Evolutionary conservation across 2,113 vertebrate genomes (phyloP), one percentile per base, ranked within the genome.

Genomic region (Brachionichthys hirsutus): DNA sequence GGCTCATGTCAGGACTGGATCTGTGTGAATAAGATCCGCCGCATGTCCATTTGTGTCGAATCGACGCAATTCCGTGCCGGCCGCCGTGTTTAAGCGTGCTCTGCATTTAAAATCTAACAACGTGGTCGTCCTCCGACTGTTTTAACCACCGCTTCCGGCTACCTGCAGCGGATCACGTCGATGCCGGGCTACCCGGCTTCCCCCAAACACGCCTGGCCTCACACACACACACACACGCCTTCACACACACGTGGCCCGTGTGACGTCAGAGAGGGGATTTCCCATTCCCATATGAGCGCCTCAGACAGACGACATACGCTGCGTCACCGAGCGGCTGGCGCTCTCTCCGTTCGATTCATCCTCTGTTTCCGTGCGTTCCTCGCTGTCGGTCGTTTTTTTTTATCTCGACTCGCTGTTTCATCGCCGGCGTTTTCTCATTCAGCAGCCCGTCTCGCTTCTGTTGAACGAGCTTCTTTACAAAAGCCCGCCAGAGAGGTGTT

Each of bases 191-290:
- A 67, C 81, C 74, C 74, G 38, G 62, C 77, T 73, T 19, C 47
- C 43, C 17, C 47, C 51, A 50, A 62, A 80, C 80, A 66, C 75
- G 36, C 68, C 75, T 66, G 42, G 22, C 22, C 73, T 80, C 74
- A 78, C 73, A 60, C 70, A 58, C 56, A 55, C 58, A 22, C 45
- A 51, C 30, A 24, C 51, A 54, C 62, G 40, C 51, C 57, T 70
- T 60, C 75, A 64, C 71, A 49, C 64, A 63, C 88, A 89, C 84
- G 84, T 87, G 85, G 80, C 60, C 70, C 8, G 3, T 35, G 11
- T 89, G 89, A 90, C 88, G 89, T 90, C 85, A 85, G 78, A 50
- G 17, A 75, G 85, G 83, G 85, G 88, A 84, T 78, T 88, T 89
- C 83, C 88, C 88, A 80, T 13, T 69, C 74, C 75, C 77, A 61